Evolutionary conservation across 2,113 vertebrate genomes (phyloP), one percentile per base, ranked within the genome.

Genomic region (Ailuropoda melanoleuca): DNA sequence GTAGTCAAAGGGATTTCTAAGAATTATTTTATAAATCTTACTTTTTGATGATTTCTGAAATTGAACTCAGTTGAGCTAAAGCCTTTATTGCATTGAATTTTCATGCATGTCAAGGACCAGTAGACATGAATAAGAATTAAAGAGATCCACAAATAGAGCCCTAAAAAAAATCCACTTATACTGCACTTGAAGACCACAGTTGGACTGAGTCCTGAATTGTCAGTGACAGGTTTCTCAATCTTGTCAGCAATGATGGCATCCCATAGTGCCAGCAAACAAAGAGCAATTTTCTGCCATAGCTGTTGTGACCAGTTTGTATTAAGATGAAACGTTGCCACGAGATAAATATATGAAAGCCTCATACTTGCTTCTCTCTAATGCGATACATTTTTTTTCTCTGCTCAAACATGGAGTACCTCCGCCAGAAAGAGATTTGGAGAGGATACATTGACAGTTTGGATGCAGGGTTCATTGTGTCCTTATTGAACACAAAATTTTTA

Each of bases 261-360:
- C 98, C 96, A 97, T 94, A 94, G 98, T 98, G 98, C 96, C 90
- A 96, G 92, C 97, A 98, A 98, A 98, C 94, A 84, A 88, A n/a
- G 13, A 98, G 97, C 97, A 98, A 98, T 99, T 99, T 98, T 98
- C 97, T 98, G 92, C 97, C 97, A 98, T 98, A 97, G 97, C 96
- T 98, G 85, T 98, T 99, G 97, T 97, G 98, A 98, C 97, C 92
- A 97, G 96, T 98, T 98, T 98, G 88, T 98, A 96, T 98, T 98
- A 98, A 98, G 97, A 98, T 98, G 97, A 98, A 98, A 98, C 98
- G 95, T 98, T 98, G 97, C 98, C 97, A 88, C 86, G 98, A 98
- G 96, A 97, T 96, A 98, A 96, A 98, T 95, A 96, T 43, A 93
- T 70, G 84, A 95, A 98, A 96, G 24, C 78, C 58, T 95, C 97